Evolutionary conservation across 2,888 invertebrate genomes (phyloP).

Genomic region (Rhingia campestris): DNA sequence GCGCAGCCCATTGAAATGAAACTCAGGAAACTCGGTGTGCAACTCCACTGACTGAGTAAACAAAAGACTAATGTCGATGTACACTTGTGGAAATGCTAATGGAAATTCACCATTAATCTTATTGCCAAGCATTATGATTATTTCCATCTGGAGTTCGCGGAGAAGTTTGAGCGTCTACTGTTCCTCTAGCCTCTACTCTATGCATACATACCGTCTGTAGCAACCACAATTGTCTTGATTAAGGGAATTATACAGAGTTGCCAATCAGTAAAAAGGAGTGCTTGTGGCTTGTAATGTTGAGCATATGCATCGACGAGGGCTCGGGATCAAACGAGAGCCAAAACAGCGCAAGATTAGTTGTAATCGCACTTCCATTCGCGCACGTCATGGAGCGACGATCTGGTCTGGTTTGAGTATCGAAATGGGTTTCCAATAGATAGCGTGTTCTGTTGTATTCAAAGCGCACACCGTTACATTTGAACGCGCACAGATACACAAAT

Average conservation of each 20-base stretch:
- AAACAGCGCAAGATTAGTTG: slow-evolving; percentile 48
- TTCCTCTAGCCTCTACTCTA: slow-evolving; percentile 18
- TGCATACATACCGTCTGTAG: neutral
- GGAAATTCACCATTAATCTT: slow-evolving; percentile 70
- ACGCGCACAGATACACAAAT: slow-evolving; percentile 14
- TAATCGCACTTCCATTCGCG: slow-evolving; percentile 55
- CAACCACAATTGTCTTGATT: slow-evolving; percentile 66
- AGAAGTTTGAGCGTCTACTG: slow-evolving; percentile 16
- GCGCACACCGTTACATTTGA: neutral
- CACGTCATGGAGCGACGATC: slow-evolving; percentile 18
- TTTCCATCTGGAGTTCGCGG: slow-evolving; percentile 49
- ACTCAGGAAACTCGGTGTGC: slow-evolving; percentile 21
- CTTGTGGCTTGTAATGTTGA: slow-evolving; percentile 21
- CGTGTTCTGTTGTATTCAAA: neutral
- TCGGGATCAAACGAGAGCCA: slow-evolving; percentile 50
- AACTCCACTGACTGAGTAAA: slow-evolving; percentile 54
- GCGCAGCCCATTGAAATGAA: slow-evolving; percentile 33
- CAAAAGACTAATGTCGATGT: slow-evolving; percentile 59
- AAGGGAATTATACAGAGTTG: slow-evolving; percentile 62
- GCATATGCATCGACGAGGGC: slow-evolving; percentile 45
- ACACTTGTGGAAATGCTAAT: slow-evolving; percentile 69
- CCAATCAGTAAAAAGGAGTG: slow-evolving; percentile 54
- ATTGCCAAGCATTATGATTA: slow-evolving; percentile 66
- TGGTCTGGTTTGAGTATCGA: slow-evolving; percentile 8
- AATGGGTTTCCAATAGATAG: slow-evolving; percentile 10